Evolutionary conservation across 2,888 invertebrate species (phyloP), one percentile per base, ranked within the genome.

Genomic region (Sphaerophoria rueppellii): DNA sequence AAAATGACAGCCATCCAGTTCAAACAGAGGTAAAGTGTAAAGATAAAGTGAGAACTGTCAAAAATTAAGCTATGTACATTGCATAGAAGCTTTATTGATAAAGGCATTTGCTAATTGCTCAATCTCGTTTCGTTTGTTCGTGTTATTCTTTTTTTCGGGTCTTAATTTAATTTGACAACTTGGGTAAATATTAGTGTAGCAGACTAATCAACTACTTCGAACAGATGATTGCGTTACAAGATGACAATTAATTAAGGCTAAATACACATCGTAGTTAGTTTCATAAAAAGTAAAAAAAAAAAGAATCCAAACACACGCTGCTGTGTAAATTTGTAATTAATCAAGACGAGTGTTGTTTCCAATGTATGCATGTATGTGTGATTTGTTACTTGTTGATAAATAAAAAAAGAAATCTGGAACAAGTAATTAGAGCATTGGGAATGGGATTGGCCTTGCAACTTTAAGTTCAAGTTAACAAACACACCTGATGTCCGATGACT

Each of bases 91-190:
- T 16, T 37, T n/a, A 43, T 11, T 57, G 65, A 67, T 43, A 54
- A 34, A 77, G 77, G 69, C 72, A 61, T 82, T 79, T 83, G 72
- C 72, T 80, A 83, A 83, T 83, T 83, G 83, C 75, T 79, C 83
- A 83, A 83, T 76, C 55, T 50, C 72, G 71, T 83, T 67, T 50
- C 72, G 71, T 83, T 67, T 75, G 50, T 24, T 72, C 79, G 43
- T 43, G 4, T 9, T 43, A 11, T 43, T 43, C n/a, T n/a, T 43
- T 43, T 43, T 43, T 43, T 43, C 12, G 6, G 3, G 40, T 40
- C 24, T 24, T 24, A 24, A 24, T 24, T 67, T 75, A 79, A 83
- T 67, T 75, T 75, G 71, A 75, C 46, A 71, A 50, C 24, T 40
- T 7, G 57, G 34, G 61, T 37, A 79, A 83, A 83, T 79, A 79